These are phyloP conservation scores for Drosophila bipectinata DNA, from an alignment of 1,140 invertebrate species.

Conservation along the genomic window DNA sequence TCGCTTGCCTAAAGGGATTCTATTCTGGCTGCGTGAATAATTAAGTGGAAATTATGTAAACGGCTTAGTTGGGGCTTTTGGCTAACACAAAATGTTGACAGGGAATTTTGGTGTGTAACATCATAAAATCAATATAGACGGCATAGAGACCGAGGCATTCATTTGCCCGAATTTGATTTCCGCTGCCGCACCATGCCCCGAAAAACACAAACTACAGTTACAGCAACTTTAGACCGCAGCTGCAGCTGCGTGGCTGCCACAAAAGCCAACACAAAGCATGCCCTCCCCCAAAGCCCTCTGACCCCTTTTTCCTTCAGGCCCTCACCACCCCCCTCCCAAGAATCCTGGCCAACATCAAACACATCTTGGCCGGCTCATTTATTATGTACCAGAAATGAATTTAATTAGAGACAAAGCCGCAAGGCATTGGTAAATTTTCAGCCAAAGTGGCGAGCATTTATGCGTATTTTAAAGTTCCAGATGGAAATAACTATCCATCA, in stretches of 20 bases:
- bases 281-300: not conserved
- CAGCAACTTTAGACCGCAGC: slow-evolving; percentile 26
- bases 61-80: slow-evolving; percentile 41
- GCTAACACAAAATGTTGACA: slow-evolving; percentile 31
- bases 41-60: slow-evolving; percentile 49
- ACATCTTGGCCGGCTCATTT: slow-evolving; percentile 42
- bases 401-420: slow-evolving; percentile 69
- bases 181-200: not conserved
- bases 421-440: slow-evolving; percentile 38
- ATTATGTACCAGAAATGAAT: slow-evolving; percentile 52
- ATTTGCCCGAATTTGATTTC: slow-evolving; percentile 22
- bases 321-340: too few species aligned
- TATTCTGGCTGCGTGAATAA: slow-evolving; percentile 42
- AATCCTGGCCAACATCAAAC: slow-evolving; percentile 16
- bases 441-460: slow-evolving; percentile 28
- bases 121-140: slow-evolving; percentile 46
- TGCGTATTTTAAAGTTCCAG: slow-evolving; percentile 28
- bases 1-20: slow-evolving; percentile 37
- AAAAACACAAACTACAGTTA: slow-evolving; percentile 24
- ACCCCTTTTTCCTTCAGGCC: too few species aligned
- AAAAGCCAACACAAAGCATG: slow-evolving; percentile 43
- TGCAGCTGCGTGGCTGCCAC: slow-evolving; percentile 34
- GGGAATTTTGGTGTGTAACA: slow-evolving; percentile 18
- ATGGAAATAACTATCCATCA: slow-evolving; percentile 7
- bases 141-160: slow-evolving; percentile 8